Evolutionary conservation across 2,797 vertebrate species (phyloP), one percentile per base, ranked within the genome.

Genomic region (Centroberyx gerrardi): DNA sequence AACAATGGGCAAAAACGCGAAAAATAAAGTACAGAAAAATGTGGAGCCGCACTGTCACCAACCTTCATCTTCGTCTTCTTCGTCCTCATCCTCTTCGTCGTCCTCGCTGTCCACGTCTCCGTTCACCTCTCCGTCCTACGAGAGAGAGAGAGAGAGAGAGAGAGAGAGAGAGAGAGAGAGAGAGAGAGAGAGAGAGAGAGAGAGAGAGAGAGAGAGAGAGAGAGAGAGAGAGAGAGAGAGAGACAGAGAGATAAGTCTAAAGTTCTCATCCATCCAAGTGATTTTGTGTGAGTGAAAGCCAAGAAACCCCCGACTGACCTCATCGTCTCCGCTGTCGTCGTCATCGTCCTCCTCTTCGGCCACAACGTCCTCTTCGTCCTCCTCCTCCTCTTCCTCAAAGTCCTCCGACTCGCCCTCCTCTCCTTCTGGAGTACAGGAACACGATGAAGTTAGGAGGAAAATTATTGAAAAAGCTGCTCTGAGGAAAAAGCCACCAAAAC

Each of bases 81-180:
- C 95, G 2, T 95, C 96, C 0, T 97, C 96, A 0, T 96, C 96
- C 0, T 97, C 96, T 0, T 97, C 96, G 2, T 97, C 96, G 0
- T 93, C 90, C n/a, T 93, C 92, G 0, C 92, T 93, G 87, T 93
- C 91, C 4, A 90, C 63, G 0, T 91, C 92, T 78, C 93, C 92
- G 1, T 94, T 93, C 68, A 95, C 94, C 74, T 95, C 96, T 36
- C 94, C 96, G n/a, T 96, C 96, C 83, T 94, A 88, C 29, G 31
- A 28, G 27, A 3, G 76, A 88, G 90, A 18, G 92, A 90, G 77
- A 73, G 77, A 73, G 40, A 69, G 44, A 69, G n/a, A 1, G 18
- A 2, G 5, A 0, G 42, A 8, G 0, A 8, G 75, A 88, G 90
- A 27, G 91, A 91, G 76, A 74, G 76, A 75, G 38, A 71, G 17